A percentile compares a stretch with the other conserved stretches of the same genome.
phyloP scores from a whole-genome alignment of 1,140 invertebrate genomes.

The Sipha flava region DNA sequence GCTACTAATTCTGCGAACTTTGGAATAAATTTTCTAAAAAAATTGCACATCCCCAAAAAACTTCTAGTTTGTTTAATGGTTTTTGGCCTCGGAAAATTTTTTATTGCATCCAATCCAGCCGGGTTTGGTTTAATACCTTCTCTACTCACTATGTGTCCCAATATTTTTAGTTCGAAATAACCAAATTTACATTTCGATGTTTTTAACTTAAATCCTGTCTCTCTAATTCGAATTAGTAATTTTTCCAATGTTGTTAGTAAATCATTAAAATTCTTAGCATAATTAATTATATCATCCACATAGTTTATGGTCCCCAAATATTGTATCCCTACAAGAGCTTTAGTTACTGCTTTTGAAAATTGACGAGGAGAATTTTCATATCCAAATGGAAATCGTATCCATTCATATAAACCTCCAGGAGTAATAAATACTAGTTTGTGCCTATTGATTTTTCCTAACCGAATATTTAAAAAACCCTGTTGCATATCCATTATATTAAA shows the following conservation, averaged over 20 bases:
- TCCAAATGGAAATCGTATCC: background rate
- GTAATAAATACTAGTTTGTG: background rate
- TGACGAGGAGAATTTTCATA: background rate
- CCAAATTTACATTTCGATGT: background rate
- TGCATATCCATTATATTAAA: background rate
- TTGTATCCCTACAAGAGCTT: background rate
- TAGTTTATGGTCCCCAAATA: background rate
- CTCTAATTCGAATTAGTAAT: background rate
- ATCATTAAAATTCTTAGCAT: background rate
- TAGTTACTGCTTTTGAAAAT: background rate
- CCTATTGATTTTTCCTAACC: background rate
- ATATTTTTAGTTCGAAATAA: background rate
- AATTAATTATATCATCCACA: background rate
- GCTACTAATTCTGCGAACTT: background rate
- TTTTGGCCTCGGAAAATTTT: background rate
- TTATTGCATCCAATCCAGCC: background rate
- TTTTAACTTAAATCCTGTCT: background rate
- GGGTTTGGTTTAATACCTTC: background rate
- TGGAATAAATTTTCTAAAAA: background rate
- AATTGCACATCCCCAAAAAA: background rate
- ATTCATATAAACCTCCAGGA: background rate
- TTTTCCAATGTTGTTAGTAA: background rate
- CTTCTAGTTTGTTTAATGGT: background rate
- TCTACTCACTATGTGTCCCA: background rate
- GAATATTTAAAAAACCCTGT: background rate